phyloP scores from a whole-genome alignment of 2,797 vertebrate genomes.

The Smutsia gigantea region DNA sequence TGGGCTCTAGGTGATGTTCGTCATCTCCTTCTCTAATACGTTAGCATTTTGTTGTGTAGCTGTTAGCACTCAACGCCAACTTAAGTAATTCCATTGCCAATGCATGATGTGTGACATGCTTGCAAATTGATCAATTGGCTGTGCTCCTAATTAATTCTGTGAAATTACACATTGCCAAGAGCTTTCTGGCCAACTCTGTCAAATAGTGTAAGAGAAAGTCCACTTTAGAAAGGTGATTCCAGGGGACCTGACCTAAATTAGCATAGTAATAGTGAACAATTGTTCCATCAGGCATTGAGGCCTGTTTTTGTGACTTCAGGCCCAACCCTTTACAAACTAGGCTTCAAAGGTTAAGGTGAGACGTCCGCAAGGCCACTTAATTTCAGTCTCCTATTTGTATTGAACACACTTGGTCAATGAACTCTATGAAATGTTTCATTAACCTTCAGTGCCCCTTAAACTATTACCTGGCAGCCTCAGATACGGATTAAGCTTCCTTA shows the following conservation, averaged over 20 bases:
- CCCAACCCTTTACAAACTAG: not conserved
- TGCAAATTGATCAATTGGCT: conserved; percentile 26
- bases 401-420: conserved; percentile 55
- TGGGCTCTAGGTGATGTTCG: not conserved
- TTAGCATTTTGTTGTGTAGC: not conserved
- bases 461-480: conserved; percentile 42
- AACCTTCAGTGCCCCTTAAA: conserved; percentile 64
- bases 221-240: conserved; percentile 47
- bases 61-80: not conserved
- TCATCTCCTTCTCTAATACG: not conserved
- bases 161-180: conserved; percentile 22
- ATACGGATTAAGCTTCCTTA: conserved; percentile 54
- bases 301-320: conserved; percentile 1
- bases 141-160: conserved; percentile 61
- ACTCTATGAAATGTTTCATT: conserved; percentile 73
- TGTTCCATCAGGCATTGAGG: not conserved
- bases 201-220: conserved; percentile 36
- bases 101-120: not conserved
- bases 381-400: conserved; percentile 65
- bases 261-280: conserved; percentile 53
- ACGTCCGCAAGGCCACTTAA: not conserved
- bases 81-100: not conserved
- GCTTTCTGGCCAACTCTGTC: conserved; percentile 34
- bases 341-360: conserved; percentile 45
- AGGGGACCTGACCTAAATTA: conserved; percentile 47